phyloP scores from a whole-genome alignment of 2,797 vertebrate species.

The Fundulus diaphanus region DNA sequence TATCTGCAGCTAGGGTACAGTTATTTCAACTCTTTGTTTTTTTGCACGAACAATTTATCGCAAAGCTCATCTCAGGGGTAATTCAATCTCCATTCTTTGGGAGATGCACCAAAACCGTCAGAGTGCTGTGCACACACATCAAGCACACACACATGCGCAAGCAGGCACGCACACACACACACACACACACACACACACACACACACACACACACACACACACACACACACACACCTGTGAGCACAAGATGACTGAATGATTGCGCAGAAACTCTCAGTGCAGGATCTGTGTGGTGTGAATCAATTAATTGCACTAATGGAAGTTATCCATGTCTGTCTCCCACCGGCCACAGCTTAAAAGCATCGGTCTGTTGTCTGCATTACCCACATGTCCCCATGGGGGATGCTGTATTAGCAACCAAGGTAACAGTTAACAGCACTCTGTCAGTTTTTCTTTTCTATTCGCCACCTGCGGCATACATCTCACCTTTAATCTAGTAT shows the following conservation, averaged over 20 bases:
- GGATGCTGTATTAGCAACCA: conserved; percentile 30
- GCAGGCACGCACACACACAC: not conserved
- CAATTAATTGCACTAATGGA: conserved; percentile 62
- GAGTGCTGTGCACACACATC: not conserved
- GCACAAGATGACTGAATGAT: not conserved
- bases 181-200: not conserved
- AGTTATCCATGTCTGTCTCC: conserved; percentile 46
- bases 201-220: not conserved
- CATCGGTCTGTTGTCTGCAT: conserved; percentile 46
- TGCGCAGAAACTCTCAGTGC: conserved; percentile 12
- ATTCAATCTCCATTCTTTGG: conserved; percentile 41
- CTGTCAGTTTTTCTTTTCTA: conserved; percentile 7
- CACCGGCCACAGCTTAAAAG: conserved; percentile 54
- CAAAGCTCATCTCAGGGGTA: conserved; percentile 47
- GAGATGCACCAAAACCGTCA: conserved; percentile 11
- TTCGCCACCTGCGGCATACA: conserved; percentile 14
- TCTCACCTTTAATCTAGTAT: conserved; percentile 14
- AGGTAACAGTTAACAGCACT: conserved; percentile 29
- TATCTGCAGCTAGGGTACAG: conserved; percentile 12
- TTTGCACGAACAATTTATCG: conserved; percentile 52
- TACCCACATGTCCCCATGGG: conserved; percentile 37
- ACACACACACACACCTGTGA: not conserved
- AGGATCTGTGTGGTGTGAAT: conserved; percentile 25
- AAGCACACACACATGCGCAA: conserved; percentile 3
- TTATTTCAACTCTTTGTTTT: conserved; percentile 24